Evolutionary conservation across 92 coral and sea anemone genomes (phyloP).

Genomic region (Siderastrea siderea): DNA sequence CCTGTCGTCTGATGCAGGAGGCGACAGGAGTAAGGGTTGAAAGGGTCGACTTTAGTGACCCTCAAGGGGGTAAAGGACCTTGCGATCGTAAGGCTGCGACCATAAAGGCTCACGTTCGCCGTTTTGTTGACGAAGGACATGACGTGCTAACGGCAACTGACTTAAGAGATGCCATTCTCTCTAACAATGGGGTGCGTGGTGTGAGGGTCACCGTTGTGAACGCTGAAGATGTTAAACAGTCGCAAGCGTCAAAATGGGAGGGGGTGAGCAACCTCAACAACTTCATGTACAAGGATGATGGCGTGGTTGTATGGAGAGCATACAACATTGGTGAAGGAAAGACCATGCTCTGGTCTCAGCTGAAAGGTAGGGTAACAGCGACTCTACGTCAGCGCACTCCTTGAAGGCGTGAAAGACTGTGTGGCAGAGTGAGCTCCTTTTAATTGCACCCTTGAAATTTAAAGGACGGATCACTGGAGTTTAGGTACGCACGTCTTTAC

Average conservation of each 20-base stretch:
- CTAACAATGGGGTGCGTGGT: slow-evolving; percentile 66
- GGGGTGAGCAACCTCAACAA: slow-evolving; percentile 66
- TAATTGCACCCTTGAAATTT: no score
- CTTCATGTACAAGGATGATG: slow-evolving; percentile 31
- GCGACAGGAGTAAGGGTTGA: slow-evolving; percentile 31
- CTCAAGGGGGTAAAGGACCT: slow-evolving; percentile 67
- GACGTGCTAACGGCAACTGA: slow-evolving; percentile 60
- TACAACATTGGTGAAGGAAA: slow-evolving; percentile 68
- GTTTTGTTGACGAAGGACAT: slow-evolving; percentile 66
- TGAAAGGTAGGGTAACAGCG: slow-evolving; percentile 50
- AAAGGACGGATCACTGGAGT: no score
- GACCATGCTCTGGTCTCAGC: slow-evolving; percentile 38
- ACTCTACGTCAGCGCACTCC: not conserved
- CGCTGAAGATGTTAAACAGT: not conserved
- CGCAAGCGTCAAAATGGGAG: slow-evolving; percentile 29
- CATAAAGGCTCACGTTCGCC: slow-evolving; percentile 63
- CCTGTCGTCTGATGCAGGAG: slow-evolving; percentile 46
- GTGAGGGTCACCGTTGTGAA: slow-evolving; percentile 64
- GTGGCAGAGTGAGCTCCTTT: not conserved
- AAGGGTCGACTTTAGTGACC: slow-evolving; percentile 17
- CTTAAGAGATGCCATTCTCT: slow-evolving; percentile 61
- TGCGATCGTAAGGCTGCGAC: slow-evolving; percentile 73
- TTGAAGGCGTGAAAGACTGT: not conserved
- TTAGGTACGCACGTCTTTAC: no score
- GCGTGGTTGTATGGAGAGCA: slow-evolving; percentile 67